Evolutionary conservation across 2,888 invertebrate genomes (phyloP), one percentile per base, ranked within the genome.

Genomic region (Conistra vaccinii): DNA sequence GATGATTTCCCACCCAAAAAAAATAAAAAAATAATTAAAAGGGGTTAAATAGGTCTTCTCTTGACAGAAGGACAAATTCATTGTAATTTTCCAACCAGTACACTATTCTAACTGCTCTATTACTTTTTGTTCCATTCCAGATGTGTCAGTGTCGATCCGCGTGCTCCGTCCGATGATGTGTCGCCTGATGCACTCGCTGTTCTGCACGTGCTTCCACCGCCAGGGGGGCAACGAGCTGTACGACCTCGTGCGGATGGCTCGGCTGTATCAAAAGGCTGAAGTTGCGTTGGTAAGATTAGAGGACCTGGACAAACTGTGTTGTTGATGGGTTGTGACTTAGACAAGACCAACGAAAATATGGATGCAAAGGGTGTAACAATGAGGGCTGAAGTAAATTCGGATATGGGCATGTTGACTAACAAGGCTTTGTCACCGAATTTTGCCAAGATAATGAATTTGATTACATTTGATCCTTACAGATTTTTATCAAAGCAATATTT

Each of bases 131-230:
- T 32, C 17, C 17, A 29, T 93, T 94, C 1, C 93, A 98, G 98
- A 98, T 91, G 98, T 98, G 58, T 97, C 98, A 7, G 97, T 98
- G 39, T 98, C 98, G 29, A 94, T 98, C 51, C 96, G 98, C 77
- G 97, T 98, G 77, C 94, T 97, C 20, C 92, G 96, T 2, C 93
- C 95, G 32, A 91, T 97, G 90, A 97, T 97, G 97, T 98, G 98
- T 88, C 97, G 97, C n/a, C 94, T 98, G 88, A 96, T 98, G 92
- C 98, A 98, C 92, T 95, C 97, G 78, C 93, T 98, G 87, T 98
- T 98, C 94, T 98, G 98, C 91, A 96, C 97, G 69, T 98, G 98
- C 92, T 97, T 98, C 95, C 98, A 98, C 93, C 96, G 93, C 76
- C 83, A 85, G 61, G 96, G 95, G 75, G 97, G 97, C 42, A 95